Conservation (phyloP, 2,113 vertebrate species). For the Phyllostomus hastatus region DNA sequence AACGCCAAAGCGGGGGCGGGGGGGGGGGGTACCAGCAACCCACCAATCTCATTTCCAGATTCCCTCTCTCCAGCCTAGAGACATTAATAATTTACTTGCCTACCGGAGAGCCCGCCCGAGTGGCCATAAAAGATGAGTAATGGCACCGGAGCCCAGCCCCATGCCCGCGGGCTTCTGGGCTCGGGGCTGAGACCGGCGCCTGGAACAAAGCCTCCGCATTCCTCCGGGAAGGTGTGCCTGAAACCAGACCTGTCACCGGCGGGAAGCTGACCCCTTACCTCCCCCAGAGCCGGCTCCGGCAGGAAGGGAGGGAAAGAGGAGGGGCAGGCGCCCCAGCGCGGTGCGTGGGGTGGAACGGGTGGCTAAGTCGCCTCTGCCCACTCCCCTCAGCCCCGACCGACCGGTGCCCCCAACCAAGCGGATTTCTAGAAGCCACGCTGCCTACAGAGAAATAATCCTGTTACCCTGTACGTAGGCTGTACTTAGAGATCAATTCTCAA, state of each 20-base stretch:
- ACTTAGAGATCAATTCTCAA: conserved; percentile 51
- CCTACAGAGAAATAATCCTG: conserved; percentile 39
- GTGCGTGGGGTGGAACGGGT: neutral
- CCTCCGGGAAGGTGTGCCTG: conserved; percentile 81
- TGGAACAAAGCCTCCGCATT: conserved; percentile 80
- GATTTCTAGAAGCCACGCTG: neutral
- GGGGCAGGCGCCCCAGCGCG: neutral
- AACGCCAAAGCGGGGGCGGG: neutral
- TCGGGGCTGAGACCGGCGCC: conserved; percentile 49
- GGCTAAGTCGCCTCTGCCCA: neutral
- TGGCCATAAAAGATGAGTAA: conserved; percentile 77
- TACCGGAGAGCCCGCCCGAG: conserved; percentile 24
- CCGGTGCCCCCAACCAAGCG: neutral
- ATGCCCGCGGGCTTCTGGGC: conserved; percentile 53
- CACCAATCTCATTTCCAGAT: conserved; percentile 51
- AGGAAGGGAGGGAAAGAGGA: neutral
- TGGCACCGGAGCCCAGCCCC: conserved; percentile 57
- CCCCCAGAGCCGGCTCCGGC: neutral
- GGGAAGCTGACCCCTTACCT: conserved; percentile 48
- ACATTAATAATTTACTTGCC: conserved; percentile 75
- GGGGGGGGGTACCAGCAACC: neutral
- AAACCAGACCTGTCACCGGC: conserved; percentile 71
- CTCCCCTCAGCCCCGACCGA: neutral
- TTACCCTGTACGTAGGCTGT: conserved; percentile 43
- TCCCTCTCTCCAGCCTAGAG: conserved; percentile 36